Base-by-base conservation (phyloP, 2,888 invertebrate species). In the Drosophila barbarae region DNA sequence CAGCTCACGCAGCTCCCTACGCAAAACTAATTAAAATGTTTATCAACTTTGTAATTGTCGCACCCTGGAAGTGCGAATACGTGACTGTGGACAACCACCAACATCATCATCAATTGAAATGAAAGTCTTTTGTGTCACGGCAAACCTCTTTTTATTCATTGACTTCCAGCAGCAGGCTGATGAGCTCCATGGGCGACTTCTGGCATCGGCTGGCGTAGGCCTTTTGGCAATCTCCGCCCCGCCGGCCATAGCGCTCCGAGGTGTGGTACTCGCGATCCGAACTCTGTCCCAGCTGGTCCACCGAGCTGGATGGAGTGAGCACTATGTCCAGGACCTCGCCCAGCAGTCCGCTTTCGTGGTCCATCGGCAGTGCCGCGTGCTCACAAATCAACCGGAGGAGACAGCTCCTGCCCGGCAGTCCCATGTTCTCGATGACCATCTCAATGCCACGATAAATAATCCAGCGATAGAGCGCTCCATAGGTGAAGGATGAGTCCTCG, bases 341-440 rank as follows among this genome's bases (percentile, higher is more conserved):
- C 71, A 94, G 91, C 80, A 95, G 90, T 6, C 95, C 94, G 78
- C 93, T 93, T 77, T 93, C 92, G 84, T 92, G 91, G 74, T 91
- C 91, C 83, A 95, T 92, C 52, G 94, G 92, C 67, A 92, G 90
- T 76, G 93, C 92, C 0, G 95, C 93, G 30, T 93, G 92, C 87
- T 95, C 95, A 86, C 95, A 95, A 86, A 95, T 94, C 73, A 93
- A 92, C 76, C 94, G 92, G 71, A 95, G 89, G 75, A 95, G 87
- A 88, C 95, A 95, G 36, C 92, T 92, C 72, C 93, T 91, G 7
- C 94, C 94, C 56, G 92, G 90, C 74, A 93, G 91, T 13, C 93
- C 92, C 77, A 92, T 91, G 82, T 93, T 94, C 38, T 85, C 71
- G 21, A 87, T 63, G 4, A 87, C 52, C 60, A 79, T 77, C 72